A percentile compares a stretch with the other conserved stretches of the same genome.
Evolutionary conservation across 2,888 invertebrate genomes (phyloP).

Genomic region (Polia nebulosa): DNA sequence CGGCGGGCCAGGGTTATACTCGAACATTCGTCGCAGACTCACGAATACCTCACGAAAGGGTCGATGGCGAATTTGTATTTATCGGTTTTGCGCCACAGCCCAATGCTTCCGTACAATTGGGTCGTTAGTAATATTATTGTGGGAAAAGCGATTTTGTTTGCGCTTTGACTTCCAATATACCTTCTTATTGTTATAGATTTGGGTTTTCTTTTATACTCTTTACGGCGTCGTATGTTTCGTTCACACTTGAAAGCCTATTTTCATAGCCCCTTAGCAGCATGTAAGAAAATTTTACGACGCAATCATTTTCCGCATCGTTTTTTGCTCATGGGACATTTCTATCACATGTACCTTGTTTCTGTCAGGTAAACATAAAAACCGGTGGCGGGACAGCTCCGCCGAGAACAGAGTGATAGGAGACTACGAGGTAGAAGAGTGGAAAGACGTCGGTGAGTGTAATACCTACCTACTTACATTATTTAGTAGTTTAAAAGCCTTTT

Average conservation of each 20-base stretch:
- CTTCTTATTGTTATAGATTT: conserved; percentile 88
- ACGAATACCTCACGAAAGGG: conserved; percentile 79
- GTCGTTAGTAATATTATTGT: conserved; percentile 90
- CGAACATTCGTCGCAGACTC: conserved; percentile 81
- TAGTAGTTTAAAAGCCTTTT: conserved; percentile 62
- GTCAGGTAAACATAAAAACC: conserved; percentile 91
- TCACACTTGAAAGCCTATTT: conserved; percentile 81
- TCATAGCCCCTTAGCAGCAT: conserved; percentile 78
- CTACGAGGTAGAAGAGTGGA: conserved; percentile 94
- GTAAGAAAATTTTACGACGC: conserved; percentile 78
- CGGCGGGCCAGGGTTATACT: conserved; percentile 82
- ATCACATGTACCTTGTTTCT: conserved; percentile 70
- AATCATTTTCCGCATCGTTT: conserved; percentile 77
- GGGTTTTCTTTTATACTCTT: conserved; percentile 82
- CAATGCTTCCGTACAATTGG: conserved; percentile 89
- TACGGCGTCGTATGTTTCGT: conserved; percentile 83
- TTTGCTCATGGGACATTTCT: conserved; percentile 70
- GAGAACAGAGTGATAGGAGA: conserved; percentile 92
- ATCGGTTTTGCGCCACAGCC: conserved; percentile 87
- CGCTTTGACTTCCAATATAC: conserved; percentile 88
- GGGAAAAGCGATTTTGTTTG: conserved; percentile 89
- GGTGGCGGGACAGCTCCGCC: conserved; percentile 90
- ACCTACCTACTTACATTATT: conserved; percentile 54
- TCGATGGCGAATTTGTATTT: conserved; percentile 87
- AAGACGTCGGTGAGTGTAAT: conserved; percentile 91